Conservation (phyloP, 2,113 vertebrate species). For the Microcebus murinus region DNA sequence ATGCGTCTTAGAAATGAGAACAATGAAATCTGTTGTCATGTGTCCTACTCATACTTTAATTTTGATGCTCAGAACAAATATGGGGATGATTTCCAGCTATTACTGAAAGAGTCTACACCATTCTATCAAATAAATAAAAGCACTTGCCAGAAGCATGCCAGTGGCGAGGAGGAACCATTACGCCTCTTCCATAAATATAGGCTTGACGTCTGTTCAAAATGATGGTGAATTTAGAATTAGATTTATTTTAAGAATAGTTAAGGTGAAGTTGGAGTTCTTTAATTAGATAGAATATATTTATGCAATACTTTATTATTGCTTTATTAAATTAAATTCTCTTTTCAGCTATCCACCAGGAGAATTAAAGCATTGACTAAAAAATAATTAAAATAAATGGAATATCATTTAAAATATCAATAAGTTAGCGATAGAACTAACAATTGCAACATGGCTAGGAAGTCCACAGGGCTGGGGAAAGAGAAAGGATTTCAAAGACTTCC, state of each 20-base stretch:
- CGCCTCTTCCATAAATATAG: neutral
- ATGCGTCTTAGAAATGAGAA: conserved; percentile 3
- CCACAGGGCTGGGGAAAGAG: too few species aligned
- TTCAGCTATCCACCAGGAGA: neutral
- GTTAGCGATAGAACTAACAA: neutral
- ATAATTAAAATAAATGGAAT: conserved; percentile 26
- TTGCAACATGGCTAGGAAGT: neutral
- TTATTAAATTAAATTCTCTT: neutral
- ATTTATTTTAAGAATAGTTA: conserved; percentile 42
- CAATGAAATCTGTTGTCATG: neutral
- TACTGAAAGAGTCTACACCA: neutral
- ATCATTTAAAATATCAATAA: conserved; percentile 24
- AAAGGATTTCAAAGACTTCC: too few species aligned
- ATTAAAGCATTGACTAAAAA: conserved; percentile 43
- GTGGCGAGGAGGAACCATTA: rapidly evolving
- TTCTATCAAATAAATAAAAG: conserved; percentile 5
- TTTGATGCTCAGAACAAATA: neutral
- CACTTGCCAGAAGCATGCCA: conserved; percentile 27
- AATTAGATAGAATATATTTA: neutral
- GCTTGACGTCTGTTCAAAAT: conserved; percentile 43
- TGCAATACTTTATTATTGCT: neutral
- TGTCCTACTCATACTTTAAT: conserved; percentile 1
- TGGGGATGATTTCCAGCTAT: neutral
- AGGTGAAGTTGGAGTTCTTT: conserved; percentile 13
- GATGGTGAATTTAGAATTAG: conserved; percentile 53